Conservation (phyloP, 2,888 invertebrate species). For the Trichacis sp. region DNA sequence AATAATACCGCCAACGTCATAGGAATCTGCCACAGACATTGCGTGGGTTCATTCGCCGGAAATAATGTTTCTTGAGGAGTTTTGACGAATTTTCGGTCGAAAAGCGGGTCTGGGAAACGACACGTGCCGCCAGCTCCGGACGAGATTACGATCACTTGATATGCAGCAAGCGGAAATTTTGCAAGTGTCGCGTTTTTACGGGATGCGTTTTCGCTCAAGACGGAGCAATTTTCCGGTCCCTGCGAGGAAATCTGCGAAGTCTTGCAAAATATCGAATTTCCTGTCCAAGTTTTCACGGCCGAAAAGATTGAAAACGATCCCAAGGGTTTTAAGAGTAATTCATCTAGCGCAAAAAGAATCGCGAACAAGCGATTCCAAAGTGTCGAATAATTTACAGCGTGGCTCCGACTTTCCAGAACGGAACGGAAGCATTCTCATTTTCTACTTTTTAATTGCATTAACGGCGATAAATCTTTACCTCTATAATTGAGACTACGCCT, state of each 20-base stretch:
- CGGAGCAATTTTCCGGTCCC: slow-evolving; percentile 6
- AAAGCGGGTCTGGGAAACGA: neutral
- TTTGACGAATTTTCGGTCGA: neutral
- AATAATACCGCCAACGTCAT: no score
- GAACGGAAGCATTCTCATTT: slow-evolving; percentile 64
- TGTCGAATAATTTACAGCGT: slow-evolving; percentile 31
- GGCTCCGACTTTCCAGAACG: slow-evolving; percentile 62
- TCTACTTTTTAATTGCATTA: slow-evolving; percentile 62
- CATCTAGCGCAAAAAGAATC: neutral
- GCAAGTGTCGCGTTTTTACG: slow-evolving; percentile 23
- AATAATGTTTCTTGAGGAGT: neutral
- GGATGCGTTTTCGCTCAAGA: slow-evolving; percentile 16
- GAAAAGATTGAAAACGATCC: neutral
- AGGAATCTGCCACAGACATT: neutral
- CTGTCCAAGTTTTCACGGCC: no score
- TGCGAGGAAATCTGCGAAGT: no score
- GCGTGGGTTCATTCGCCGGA: neutral
- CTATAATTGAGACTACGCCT: slow-evolving; percentile 44
- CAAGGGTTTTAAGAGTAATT: slow-evolving; percentile 4
- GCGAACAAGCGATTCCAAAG: slow-evolving; percentile 17
- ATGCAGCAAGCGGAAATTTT: slow-evolving; percentile 14
- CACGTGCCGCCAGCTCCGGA: neutral
- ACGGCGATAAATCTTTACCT: slow-evolving; percentile 58
- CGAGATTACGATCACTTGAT: slow-evolving; percentile 11
- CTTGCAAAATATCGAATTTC: no score